phyloP scores from a whole-genome alignment of 2,797 vertebrate genomes.

The Heteromormyrus szaboi region DNA sequence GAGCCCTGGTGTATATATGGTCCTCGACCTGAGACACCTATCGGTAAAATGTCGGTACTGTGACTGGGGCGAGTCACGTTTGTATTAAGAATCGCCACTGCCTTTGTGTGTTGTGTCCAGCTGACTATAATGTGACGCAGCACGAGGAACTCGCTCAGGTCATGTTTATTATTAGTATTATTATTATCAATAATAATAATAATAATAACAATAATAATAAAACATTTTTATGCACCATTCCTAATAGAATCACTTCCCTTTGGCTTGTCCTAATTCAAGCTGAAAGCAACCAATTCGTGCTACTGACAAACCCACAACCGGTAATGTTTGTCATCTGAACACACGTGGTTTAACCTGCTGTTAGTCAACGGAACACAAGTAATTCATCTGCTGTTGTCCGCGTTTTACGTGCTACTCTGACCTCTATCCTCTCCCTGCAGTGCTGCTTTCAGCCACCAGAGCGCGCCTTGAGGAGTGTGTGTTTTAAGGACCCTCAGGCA shows the following conservation, averaged over 20 bases:
- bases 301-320: background rate
- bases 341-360: background rate
- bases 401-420: background rate
- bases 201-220: background rate
- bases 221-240: background rate
- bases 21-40: background rate
- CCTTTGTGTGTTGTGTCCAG: background rate
- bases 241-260: background rate
- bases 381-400: background rate
- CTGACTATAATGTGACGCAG: background rate
- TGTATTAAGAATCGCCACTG: background rate
- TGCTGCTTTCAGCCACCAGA: slow-evolving; percentile 60
- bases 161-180: background rate
- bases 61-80: background rate
- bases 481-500: slow-evolving; percentile 46
- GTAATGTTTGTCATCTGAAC: background rate
- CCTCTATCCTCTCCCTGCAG: slow-evolving; percentile 26
- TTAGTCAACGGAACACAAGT: background rate
- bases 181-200: background rate
- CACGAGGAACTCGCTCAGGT: background rate
- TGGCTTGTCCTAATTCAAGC: background rate
- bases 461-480: slow-evolving; percentile 45
- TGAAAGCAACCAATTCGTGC: background rate
- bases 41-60: background rate
- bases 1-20: background rate